A percentile compares a stretch with the other conserved stretches of the same genome.
phyloP scores from a whole-genome alignment of 1,140 invertebrate genomes.

The Streblospio benedicti region DNA sequence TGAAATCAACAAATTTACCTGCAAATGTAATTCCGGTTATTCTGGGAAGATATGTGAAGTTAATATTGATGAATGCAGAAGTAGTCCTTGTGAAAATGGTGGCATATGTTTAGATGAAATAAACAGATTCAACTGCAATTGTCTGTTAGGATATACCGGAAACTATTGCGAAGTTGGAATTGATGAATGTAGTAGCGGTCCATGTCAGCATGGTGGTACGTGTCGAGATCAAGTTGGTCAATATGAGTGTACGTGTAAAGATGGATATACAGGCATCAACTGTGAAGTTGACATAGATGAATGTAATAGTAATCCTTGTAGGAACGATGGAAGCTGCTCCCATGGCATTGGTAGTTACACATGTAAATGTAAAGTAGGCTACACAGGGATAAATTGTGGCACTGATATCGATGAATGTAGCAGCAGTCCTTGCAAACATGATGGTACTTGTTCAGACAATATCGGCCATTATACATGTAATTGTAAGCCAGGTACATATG shows the following conservation, averaged over 20 bases:
- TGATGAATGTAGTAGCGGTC: slow-evolving; percentile 14
- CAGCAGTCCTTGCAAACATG: neutral
- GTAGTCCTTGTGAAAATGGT: slow-evolving; percentile 18
- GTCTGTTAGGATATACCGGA: slow-evolving; percentile 11
- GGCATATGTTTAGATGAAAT: slow-evolving; percentile 13
- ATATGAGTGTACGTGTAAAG: slow-evolving; percentile 23
- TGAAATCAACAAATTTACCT: slow-evolving; percentile 55
- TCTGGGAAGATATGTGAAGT: slow-evolving; percentile 3
- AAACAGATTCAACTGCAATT: slow-evolving; percentile 26
- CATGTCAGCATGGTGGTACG: slow-evolving; percentile 17
- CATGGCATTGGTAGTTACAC: neutral
- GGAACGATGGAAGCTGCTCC: neutral
- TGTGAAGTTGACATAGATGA: slow-evolving; percentile 10
- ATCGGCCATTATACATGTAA: slow-evolving; percentile 6
- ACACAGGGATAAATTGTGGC: neutral
- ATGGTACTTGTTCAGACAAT: slow-evolving; percentile 44
- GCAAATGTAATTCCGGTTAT: slow-evolving; percentile 22
- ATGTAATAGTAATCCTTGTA: neutral
- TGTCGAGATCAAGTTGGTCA: slow-evolving; percentile 19
- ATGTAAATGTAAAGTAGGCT: neutral
- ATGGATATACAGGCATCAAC: slow-evolving; percentile 26
- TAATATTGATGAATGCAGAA: slow-evolving; percentile 19
- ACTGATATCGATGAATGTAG: slow-evolving; percentile 1
- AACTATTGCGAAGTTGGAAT: neutral
- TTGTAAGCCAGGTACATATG: slow-evolving; percentile 6